These are phyloP conservation scores for Crotalus tigris DNA, from an alignment of 2,113 vertebrate genomes.

Conservation along the genomic window DNA sequence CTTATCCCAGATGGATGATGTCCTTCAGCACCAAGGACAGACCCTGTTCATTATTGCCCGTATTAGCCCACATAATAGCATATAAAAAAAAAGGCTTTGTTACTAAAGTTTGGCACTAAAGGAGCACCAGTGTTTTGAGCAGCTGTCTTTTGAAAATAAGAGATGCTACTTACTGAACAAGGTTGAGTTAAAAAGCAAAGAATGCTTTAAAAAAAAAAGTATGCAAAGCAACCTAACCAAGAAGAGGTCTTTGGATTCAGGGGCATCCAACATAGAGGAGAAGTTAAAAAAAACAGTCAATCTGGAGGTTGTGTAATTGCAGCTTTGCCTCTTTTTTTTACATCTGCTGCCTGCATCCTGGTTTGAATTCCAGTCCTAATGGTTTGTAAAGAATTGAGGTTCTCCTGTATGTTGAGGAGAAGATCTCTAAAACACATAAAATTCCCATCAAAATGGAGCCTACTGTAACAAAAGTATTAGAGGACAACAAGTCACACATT, in stretches of 20 bases:
- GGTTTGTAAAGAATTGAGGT: neutral
- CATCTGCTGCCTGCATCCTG: neutral
- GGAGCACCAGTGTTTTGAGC: neutral
- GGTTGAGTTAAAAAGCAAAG: neutral
- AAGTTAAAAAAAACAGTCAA: neutral
- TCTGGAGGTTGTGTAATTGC: neutral
- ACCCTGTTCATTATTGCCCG: neutral
- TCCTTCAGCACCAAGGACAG: conserved; percentile 24
- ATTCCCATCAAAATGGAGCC: neutral
- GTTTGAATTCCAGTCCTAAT: neutral
- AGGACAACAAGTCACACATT: neutral
- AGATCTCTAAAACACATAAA: neutral
- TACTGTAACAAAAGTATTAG: neutral
- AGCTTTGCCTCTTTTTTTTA: neutral
- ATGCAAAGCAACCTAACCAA: neutral
- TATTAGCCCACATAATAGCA: neutral
- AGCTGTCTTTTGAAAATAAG: neutral
- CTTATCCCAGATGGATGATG: neutral
- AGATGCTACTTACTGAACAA: neutral
- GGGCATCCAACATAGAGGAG: neutral
- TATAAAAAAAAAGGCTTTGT: neutral
- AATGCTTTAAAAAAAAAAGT: neutral
- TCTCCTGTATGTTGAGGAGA: neutral
- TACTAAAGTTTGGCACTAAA: neutral
- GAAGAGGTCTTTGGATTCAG: neutral